Conservation (phyloP, 2,888 invertebrate species). For the Barypeithes pellucidus region DNA sequence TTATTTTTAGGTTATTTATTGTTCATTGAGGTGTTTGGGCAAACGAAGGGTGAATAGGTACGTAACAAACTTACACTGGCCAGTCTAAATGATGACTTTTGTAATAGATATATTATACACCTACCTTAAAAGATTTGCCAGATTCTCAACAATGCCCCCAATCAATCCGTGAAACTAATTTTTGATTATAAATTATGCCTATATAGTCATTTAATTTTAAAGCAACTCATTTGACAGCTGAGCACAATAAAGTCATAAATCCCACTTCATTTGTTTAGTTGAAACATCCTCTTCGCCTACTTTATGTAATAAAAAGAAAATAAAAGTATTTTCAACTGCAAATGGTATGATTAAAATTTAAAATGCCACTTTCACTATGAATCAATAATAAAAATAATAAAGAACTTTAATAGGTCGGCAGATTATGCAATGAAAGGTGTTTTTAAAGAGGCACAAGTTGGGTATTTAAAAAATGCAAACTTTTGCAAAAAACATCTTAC, state of each 20-base stretch:
- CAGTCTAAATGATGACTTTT: too few species aligned
- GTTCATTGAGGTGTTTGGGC: too few species aligned
- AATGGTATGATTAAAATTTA: background rate
- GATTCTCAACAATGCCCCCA: too few species aligned
- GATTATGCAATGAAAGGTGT: conserved; percentile 6
- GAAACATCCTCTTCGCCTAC: background rate
- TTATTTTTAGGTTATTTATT: too few species aligned
- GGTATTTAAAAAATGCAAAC: background rate
- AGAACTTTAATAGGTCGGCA: conserved; percentile 35
- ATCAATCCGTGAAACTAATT: too few species aligned
- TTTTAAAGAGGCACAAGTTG: background rate
- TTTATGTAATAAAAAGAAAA: background rate
- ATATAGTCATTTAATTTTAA: too few species aligned
- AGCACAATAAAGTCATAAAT: background rate
- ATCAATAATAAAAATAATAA: conserved; percentile 39
- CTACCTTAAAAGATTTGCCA: too few species aligned
- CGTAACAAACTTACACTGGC: too few species aligned
- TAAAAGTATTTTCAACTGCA: conserved; percentile 12
- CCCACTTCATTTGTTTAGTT: conserved; percentile 10
- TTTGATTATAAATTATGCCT: too few species aligned
- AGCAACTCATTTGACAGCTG: background rate
- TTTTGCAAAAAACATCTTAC: background rate
- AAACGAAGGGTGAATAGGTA: too few species aligned
- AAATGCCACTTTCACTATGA: conserved; percentile 45
- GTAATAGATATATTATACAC: too few species aligned